Percentiles rank a stretch among this genome's conserved stretches.
phyloP scores from a whole-genome alignment of 2,113 vertebrate genomes.

The Pavo muticus region DNA sequence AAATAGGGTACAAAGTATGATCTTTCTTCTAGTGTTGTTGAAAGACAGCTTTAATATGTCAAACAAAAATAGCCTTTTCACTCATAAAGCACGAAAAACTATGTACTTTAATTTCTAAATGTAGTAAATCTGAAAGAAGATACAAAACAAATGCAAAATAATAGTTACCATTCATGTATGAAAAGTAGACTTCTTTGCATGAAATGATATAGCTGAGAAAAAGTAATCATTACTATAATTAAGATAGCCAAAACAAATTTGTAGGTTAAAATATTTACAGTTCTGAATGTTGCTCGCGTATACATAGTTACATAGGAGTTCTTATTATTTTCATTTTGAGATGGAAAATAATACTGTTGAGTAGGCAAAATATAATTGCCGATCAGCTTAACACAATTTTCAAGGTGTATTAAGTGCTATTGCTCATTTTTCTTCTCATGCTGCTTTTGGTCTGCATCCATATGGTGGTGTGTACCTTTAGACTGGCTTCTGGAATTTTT shows the following conservation, averaged over 20 bases:
- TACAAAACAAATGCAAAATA: not conserved
- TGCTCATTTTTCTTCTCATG: not conserved
- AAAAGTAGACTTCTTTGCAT: not conserved
- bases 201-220: not conserved
- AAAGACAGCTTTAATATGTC: not conserved
- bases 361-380: not conserved
- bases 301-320: not conserved
- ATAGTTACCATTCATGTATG: not conserved
- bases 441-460: not conserved
- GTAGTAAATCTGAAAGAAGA: not conserved
- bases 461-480: not conserved
- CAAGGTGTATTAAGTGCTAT: not conserved
- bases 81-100: not conserved
- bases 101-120: not conserved
- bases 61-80: not conserved
- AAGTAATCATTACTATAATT: not conserved
- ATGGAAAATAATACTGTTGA: not conserved
- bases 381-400: not conserved
- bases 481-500: not conserved
- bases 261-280: not conserved
- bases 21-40: not conserved
- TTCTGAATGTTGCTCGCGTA: not conserved
- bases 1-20: rapidly evolving
- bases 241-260: not conserved
- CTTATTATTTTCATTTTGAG: not conserved